Evolutionary conservation across 2,888 invertebrate species (phyloP), one percentile per base, ranked within the genome.

Genomic region (Eupithecia inturbata): DNA sequence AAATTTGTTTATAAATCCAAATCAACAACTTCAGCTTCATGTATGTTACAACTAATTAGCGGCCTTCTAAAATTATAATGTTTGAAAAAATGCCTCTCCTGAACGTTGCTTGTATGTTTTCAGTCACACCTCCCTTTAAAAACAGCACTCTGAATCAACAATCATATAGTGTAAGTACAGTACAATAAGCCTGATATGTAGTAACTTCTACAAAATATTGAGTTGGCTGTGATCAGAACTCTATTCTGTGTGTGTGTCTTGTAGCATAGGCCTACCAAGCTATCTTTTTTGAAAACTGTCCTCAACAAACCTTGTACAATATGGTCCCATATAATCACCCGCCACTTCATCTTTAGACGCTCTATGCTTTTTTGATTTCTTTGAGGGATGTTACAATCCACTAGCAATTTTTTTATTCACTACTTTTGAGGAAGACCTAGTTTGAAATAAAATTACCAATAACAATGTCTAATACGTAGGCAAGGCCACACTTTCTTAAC

Each of bases 1-100:
- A 91, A 88, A 81, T 92, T 91, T 84, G 89, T 90, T 9, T 91
- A 88, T 81, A 91, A 91, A 82, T 88, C 90, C 2, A 89, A 89
- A 75, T 87, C 87, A 19, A 82, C 82, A 49, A 79, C 75, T n/a
- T 75, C 82, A 6, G 71, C 79, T 36, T 70, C 84, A 73, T 89
- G 90, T 90, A 76, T 87, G 90, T 86, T 77, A 31, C 14, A 5
- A 31, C n/a, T 53, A 31, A 12, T 22, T 22, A 14, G n/a, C 22
- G 22, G 19, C 12, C n/a, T n/a, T 10, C n/a, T 10, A 10, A 53
- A 53, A 53, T n/a, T 9, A 4, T 28, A 22, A 22, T n/a, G 9
- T 36, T 39, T 39, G 14, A n/a, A 66, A 22, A 22, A 16, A 53
- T 71, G 14, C 28, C 14, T 31, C 14, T 26, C 57, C 57, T 57